Percentiles rank a stretch among this genome's conserved stretches.
Conservation (phyloP, 2,797 vertebrate genomes). For the Enteromius treurensis region DNA sequence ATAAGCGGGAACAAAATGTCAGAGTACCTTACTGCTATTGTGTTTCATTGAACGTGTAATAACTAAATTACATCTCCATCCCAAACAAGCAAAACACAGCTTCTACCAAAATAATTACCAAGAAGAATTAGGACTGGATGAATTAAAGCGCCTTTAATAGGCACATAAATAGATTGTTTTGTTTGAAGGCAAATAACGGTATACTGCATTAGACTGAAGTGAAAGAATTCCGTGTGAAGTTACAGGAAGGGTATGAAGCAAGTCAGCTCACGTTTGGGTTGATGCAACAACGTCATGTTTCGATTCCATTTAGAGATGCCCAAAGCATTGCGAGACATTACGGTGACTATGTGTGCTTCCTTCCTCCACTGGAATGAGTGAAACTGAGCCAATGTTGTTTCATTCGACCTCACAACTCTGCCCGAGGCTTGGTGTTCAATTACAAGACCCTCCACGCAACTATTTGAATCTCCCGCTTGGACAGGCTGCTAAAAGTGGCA, state of each 20-base stretch:
- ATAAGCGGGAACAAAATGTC: conserved; percentile 24
- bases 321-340: conserved; percentile 85
- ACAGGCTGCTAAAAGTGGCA: conserved; percentile 61
- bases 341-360: conserved; percentile 77
- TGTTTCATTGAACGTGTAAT: not conserved
- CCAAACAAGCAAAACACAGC: conserved; percentile 39
- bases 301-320: conserved; percentile 84
- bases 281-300: conserved; percentile 83
- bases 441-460: conserved; percentile 83
- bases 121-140: conserved; percentile 25
- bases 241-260: not conserved
- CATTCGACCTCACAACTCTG: conserved; percentile 69
- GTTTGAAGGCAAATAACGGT: not conserved
- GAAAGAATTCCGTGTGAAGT: not conserved
- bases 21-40: not conserved
- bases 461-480: conserved; percentile 65
- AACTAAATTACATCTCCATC: conserved; percentile 26
- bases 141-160: not conserved
- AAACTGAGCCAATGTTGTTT: conserved; percentile 69
- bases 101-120: conserved; percentile 43
- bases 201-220: not conserved
- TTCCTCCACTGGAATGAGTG: conserved; percentile 84
- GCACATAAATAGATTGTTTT: not conserved
- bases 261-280: conserved; percentile 74
- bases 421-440: conserved; percentile 71